Conservation (phyloP, 2,797 vertebrate species). For the Hybognathus amarus region DNA sequence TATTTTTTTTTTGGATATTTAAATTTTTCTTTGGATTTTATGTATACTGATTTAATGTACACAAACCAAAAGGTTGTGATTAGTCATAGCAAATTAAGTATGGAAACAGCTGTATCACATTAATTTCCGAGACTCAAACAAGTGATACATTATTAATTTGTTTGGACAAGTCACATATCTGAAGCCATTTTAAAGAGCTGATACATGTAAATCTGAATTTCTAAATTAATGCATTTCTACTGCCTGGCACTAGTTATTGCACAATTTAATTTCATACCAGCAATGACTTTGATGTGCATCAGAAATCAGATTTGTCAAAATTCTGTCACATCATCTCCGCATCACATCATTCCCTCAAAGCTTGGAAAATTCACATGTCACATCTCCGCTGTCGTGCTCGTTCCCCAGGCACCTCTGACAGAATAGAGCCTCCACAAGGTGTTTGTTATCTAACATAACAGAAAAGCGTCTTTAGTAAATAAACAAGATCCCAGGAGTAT, state of each 20-base stretch:
- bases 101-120: neutral
- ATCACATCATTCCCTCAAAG: conserved; percentile 13
- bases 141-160: neutral
- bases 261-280: neutral
- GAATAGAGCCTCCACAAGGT: neutral
- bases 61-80: neutral
- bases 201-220: neutral
- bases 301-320: conserved; percentile 33
- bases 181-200: neutral
- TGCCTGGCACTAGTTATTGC: neutral
- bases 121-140: neutral
- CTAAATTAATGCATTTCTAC: neutral
- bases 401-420: neutral
- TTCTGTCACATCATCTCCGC: conserved; percentile 18
- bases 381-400: neutral
- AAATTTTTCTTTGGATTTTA: neutral
- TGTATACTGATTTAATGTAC: neutral
- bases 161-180: neutral
- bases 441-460: conserved; percentile 11
- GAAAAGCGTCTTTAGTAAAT: conserved; percentile 14
- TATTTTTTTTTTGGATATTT: neutral
- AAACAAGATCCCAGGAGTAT: conserved; percentile 4
- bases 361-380: conserved; percentile 15
- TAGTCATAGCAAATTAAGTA: neutral
- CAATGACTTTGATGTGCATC: neutral